A percentile compares a stretch with the other conserved stretches of the same genome.
phyloP scores from a whole-genome alignment of 2,113 vertebrate genomes.

The Zootoca vivipara region DNA sequence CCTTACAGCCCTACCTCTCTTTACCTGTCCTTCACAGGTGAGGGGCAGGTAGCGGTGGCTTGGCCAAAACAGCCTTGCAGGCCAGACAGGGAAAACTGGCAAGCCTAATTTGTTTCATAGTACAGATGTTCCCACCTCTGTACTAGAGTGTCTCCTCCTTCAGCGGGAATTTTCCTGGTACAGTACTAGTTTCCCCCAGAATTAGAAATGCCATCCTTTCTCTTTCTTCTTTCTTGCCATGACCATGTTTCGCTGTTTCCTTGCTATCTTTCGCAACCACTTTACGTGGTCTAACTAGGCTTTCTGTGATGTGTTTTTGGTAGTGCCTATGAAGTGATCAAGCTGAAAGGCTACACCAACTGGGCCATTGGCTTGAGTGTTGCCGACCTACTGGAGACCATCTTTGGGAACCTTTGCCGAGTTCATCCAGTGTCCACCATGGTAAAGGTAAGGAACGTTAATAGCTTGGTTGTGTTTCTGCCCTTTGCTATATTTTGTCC shows the following conservation, averaged over 20 bases:
- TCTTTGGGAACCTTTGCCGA: constrained; percentile 88
- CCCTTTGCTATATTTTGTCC: background rate
- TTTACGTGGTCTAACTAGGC: background rate
- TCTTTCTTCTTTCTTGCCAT: background rate
- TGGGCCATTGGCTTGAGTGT: constrained; percentile 98
- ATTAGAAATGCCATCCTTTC: background rate
- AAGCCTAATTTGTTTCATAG: no score
- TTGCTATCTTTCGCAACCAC: background rate
- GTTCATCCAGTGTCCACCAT: constrained; percentile 95
- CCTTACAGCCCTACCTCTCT: no score
- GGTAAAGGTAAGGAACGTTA: constrained; percentile 84
- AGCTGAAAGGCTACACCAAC: constrained; percentile 96
- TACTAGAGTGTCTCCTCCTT: background rate
- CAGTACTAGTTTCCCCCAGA: background rate
- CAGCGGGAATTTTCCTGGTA: background rate
- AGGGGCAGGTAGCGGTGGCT: no score
- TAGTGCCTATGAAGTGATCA: constrained; percentile 98
- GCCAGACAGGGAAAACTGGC: no score
- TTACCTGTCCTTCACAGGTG: no score
- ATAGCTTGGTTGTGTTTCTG: background rate
- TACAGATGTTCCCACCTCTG: background rate
- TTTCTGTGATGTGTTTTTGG: background rate
- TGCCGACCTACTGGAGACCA: constrained; percentile 91
- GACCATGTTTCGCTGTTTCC: background rate
- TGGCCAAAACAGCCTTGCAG: no score